A percentile compares a stretch with the other conserved stretches of the same genome.
These are phyloP conservation scores for Urocyon cinereoargenteus DNA, from an alignment of 2,797 vertebrate species.

Conservation along the genomic window DNA sequence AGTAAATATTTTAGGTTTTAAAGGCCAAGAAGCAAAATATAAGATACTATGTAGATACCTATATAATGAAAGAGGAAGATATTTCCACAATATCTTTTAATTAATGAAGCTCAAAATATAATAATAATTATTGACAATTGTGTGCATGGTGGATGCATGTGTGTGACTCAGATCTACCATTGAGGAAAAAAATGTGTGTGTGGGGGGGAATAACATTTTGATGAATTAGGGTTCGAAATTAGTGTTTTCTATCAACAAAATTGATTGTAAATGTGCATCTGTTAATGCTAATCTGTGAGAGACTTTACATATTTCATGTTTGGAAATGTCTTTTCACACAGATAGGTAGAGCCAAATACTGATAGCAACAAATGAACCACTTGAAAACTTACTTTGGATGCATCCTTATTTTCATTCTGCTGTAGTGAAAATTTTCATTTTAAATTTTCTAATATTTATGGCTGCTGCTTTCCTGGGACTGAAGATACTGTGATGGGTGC, in stretches of 20 bases:
- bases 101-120: background rate
- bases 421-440: background rate
- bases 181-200: background rate
- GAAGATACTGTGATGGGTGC: background rate
- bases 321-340: background rate
- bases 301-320: background rate
- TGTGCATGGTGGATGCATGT: accelerated
- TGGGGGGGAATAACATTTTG: background rate
- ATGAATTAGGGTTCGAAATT: background rate
- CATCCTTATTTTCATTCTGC: background rate
- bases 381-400: background rate
- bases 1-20: background rate
- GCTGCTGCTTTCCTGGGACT: background rate
- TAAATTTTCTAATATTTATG: background rate
- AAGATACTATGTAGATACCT: background rate
- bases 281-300: background rate
- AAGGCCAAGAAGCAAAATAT: background rate
- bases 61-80: background rate
- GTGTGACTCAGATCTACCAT: background rate
- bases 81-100: background rate
- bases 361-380: background rate
- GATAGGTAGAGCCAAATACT: background rate
- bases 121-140: background rate
- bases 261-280: background rate
- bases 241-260: background rate